Conservation (phyloP, 2,888 invertebrate genomes). For the Platycheirus albimanus region DNA sequence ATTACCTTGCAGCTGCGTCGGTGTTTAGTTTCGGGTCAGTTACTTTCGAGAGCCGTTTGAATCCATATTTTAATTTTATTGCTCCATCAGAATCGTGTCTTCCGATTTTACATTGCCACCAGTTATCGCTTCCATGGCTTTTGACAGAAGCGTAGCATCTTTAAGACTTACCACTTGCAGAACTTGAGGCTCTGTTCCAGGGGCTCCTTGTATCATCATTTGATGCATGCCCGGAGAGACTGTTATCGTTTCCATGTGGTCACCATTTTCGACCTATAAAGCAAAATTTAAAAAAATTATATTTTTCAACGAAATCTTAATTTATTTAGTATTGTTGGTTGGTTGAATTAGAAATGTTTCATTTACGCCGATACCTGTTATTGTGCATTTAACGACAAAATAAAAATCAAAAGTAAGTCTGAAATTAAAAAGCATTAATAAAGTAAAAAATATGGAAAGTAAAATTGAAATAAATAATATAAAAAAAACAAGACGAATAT, state of each 20-base stretch:
- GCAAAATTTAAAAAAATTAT: conserved; percentile 32
- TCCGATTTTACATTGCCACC: conserved; percentile 87
- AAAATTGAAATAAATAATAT: conserved; percentile 11
- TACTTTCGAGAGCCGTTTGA: not conserved
- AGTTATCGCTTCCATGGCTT: conserved; percentile 89
- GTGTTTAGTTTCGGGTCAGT: conserved; percentile 14
- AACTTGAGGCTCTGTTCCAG: conserved; percentile 89
- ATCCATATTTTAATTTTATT: conserved; percentile 76
- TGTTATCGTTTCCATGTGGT: conserved; percentile 89
- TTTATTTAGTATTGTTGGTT: not conserved
- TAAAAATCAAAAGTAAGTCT: conserved; percentile 53
- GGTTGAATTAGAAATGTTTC: not conserved
- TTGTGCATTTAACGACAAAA: conserved; percentile 42
- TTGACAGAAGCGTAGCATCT: conserved; percentile 91
- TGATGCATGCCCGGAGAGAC: conserved; percentile 91
- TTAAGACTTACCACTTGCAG: conserved; percentile 93
- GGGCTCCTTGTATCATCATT: conserved; percentile 90
- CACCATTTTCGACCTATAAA: conserved; percentile 89
- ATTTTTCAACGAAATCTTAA: not conserved
- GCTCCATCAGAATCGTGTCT: conserved; percentile 84
- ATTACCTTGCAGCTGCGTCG: conserved; percentile 59
- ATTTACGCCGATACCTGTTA: conserved; percentile 43
- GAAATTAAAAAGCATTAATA: conserved; percentile 49
- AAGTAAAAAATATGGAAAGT: conserved; percentile 20
- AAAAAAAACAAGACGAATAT: not conserved